Conservation (phyloP, 2,888 invertebrate genomes). For the Dryocosmus kuriphilus region DNA sequence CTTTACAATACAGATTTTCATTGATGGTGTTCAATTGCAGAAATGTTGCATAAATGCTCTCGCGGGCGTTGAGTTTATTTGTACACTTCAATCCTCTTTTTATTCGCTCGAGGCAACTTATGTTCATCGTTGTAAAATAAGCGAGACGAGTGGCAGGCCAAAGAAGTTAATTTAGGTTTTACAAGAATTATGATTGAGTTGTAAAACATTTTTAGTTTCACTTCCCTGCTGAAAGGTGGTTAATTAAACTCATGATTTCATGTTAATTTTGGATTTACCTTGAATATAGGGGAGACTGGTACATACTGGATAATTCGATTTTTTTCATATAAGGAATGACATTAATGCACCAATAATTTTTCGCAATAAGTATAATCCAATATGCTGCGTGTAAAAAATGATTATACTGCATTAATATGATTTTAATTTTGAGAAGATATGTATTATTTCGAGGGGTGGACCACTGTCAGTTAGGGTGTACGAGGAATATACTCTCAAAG, state of each 20-base stretch:
- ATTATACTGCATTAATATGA: too few relatives aligned
- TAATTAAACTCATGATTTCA: neutral
- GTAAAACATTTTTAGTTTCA: neutral
- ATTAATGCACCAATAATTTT: too few relatives aligned
- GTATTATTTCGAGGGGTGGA: too few relatives aligned
- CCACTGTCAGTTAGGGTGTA: too few relatives aligned
- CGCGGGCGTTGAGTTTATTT: slow-evolving; percentile 43
- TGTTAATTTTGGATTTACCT: too few relatives aligned
- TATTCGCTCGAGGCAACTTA: slow-evolving; percentile 39
- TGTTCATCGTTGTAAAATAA: slow-evolving; percentile 44
- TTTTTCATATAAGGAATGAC: too few relatives aligned
- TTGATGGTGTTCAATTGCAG: slow-evolving; percentile 58
- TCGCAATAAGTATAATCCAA: too few relatives aligned
- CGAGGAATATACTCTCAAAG: too few relatives aligned
- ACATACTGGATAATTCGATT: too few relatives aligned
- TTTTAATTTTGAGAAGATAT: too few relatives aligned
- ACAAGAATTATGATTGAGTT: neutral
- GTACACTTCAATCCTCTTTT: slow-evolving; percentile 44
- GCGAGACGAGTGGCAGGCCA: slow-evolving; percentile 35
- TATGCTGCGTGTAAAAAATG: too few relatives aligned
- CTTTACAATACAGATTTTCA: slow-evolving; percentile 52
- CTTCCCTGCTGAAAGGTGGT: neutral
- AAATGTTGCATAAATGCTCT: slow-evolving; percentile 54
- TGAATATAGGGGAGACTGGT: too few relatives aligned
- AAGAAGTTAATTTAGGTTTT: slow-evolving; percentile 40